Percentiles rank a stretch among this genome's conserved stretches.
phyloP scores from a whole-genome alignment of 2,888 invertebrate species.

The Hirudinaria manillensis region DNA sequence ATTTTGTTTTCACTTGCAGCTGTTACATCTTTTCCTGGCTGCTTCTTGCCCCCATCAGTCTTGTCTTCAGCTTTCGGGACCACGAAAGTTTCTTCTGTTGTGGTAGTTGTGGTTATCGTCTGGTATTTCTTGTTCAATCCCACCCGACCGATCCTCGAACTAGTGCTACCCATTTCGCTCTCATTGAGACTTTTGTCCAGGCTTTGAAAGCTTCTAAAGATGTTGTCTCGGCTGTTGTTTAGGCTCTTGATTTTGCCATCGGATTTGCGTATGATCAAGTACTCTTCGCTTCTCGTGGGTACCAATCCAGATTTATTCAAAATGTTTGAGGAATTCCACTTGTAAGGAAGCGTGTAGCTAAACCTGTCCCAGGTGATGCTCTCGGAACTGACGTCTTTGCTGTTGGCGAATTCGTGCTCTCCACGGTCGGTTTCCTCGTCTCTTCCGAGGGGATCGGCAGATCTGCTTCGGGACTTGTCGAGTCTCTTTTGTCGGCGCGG shows the following conservation, averaged over 20 bases:
- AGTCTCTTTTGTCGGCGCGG: conserved; percentile 8
- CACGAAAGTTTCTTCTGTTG: conserved; percentile 30
- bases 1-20: conserved; percentile 4
- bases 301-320: neutral
- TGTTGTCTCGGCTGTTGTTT: conserved; percentile 9
- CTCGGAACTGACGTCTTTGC: neutral
- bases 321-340: neutral
- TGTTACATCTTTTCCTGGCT: neutral
- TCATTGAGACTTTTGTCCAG: conserved; percentile 19
- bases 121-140: conserved; percentile 19
- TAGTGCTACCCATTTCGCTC: conserved; percentile 16
- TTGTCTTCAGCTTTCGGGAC: conserved; percentile 8
- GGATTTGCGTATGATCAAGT: conserved; percentile 10
- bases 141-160: conserved; percentile 10
- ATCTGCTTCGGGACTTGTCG: conserved; percentile 18
- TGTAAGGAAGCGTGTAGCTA: neutral
- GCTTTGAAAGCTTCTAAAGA: conserved; percentile 26
- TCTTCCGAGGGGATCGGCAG: neutral
- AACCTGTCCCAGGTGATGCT: neutral
- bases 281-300: conserved; percentile 24
- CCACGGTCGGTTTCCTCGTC: neutral
- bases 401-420: neutral
- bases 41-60: neutral
- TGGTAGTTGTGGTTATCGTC: conserved; percentile 15
- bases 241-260: conserved; percentile 4